Conservation (phyloP, 2,113 vertebrate genomes). For the Gobiocypris rarus region DNA sequence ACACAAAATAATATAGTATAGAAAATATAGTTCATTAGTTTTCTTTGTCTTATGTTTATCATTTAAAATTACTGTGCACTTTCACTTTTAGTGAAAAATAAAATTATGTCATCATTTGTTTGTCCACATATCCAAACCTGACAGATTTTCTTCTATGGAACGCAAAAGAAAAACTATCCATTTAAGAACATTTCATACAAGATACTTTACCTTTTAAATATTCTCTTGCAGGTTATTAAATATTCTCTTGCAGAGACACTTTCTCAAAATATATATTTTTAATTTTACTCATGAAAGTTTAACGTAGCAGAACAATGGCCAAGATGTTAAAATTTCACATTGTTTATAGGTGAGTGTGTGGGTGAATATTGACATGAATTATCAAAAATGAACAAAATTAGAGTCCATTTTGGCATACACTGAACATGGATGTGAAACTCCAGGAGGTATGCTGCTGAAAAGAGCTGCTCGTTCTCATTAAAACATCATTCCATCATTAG, state of each 20-base stretch:
- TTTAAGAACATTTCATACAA: too few species aligned
- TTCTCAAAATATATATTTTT: background rate
- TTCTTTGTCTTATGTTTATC: too few species aligned
- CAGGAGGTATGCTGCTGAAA: background rate
- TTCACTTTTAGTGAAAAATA: too few species aligned
- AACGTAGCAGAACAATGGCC: background rate
- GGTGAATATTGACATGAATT: background rate
- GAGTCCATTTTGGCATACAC: background rate
- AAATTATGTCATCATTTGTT: too few species aligned
- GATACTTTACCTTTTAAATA: too few species aligned
- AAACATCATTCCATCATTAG: conserved; percentile 23
- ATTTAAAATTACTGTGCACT: too few species aligned
- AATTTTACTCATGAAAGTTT: background rate
- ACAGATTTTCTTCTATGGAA: too few species aligned
- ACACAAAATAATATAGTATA: too few species aligned
- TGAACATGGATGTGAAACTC: background rate
- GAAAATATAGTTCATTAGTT: too few species aligned
- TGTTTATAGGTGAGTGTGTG: conserved; percentile 9
- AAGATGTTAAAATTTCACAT: background rate
- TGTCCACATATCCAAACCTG: too few species aligned
- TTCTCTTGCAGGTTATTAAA: background rate
- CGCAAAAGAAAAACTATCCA: too few species aligned
- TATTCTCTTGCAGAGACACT: background rate
- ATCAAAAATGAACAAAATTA: background rate
- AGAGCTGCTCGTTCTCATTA: background rate